Evolutionary conservation across 2,797 vertebrate genomes (phyloP), one percentile per base, ranked within the genome.

Genomic region (Acanthurus tractus): DNA sequence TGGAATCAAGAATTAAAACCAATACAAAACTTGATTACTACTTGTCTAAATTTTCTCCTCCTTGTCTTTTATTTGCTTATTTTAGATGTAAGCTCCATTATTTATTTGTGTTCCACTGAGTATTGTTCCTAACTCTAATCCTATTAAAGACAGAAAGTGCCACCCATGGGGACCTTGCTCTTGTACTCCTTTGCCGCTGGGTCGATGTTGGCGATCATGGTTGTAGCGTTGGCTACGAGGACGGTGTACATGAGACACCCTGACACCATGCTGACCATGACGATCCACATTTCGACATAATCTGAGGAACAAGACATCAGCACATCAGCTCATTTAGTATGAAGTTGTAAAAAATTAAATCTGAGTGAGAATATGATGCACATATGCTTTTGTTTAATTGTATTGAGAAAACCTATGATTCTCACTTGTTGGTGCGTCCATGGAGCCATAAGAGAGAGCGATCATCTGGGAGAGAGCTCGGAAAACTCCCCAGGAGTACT

Each of bases 401-500:
- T 22, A 64, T 22, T 50, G 29, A 70, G 20, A 57, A 81, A 80
- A 87, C 76, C 45, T 13, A 81, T 80, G 70, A 17, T n/a, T 29
- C 93, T 92, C 78, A 95, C 95, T 95, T 81, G 94, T 95, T 17
- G 95, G 95, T 46, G 94, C 90, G 0, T 95, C 95, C 85, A 93
- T 94, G 61, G 95, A 94, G 61, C 95, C 95, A 0, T 96, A 96
- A 1, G 95, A 95, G 40, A 95, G 93, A 18, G 94, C 94, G 7
- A 95, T 93, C 95, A 96, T 96, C 88, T 96, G 95, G 17, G 94
- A 96, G 0, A 96, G 93, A 22, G 95, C 95, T 38, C 95, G 91
- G 65, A 96, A 95, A 36, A 96, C 92, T 50, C 95, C 95, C 91
- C 95, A 95, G 0, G 95, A 95, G 85, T 96, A 96, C 71, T 96